phyloP scores from a whole-genome alignment of 2,888 invertebrate species.

The Agelastica alni region DNA sequence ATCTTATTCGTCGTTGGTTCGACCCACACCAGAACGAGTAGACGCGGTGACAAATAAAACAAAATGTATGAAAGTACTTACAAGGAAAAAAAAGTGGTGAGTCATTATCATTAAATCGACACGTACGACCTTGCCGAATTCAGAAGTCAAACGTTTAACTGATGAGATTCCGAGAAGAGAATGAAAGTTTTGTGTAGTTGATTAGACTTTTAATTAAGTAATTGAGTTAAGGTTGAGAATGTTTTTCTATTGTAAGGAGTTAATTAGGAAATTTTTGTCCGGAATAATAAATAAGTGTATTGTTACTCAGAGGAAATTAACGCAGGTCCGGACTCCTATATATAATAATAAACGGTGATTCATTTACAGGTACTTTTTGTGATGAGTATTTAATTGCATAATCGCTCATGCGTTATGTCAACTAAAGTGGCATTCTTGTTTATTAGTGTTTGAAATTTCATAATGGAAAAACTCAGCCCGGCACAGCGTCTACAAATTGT shows the following conservation, averaged over 20 bases:
- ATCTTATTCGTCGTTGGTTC: too few species aligned
- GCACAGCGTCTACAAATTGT: too few species aligned
- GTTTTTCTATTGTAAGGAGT: background rate
- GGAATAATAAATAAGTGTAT: background rate
- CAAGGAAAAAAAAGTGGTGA: slow-evolving; percentile 3
- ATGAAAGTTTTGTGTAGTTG: slow-evolving; percentile 1
- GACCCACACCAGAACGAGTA: background rate
- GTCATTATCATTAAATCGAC: background rate
- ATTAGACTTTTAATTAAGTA: slow-evolving; percentile 5
- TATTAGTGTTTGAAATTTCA: too few species aligned
- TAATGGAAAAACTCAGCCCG: too few species aligned
- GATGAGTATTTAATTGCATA: too few species aligned
- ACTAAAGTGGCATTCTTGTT: too few species aligned
- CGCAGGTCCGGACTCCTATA: background rate
- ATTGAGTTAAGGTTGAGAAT: background rate
- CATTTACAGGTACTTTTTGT: too few species aligned
- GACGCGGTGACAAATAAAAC: background rate
- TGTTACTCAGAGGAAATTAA: background rate
- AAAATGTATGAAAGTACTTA: background rate
- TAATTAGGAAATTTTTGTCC: background rate
- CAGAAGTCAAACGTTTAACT: background rate
- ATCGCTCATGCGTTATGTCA: too few species aligned
- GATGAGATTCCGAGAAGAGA: background rate
- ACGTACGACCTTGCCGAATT: slow-evolving; percentile 5
- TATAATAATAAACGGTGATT: too few species aligned